Conservation (phyloP, 2,797 vertebrate genomes). For the Apogon talboti region DNA sequence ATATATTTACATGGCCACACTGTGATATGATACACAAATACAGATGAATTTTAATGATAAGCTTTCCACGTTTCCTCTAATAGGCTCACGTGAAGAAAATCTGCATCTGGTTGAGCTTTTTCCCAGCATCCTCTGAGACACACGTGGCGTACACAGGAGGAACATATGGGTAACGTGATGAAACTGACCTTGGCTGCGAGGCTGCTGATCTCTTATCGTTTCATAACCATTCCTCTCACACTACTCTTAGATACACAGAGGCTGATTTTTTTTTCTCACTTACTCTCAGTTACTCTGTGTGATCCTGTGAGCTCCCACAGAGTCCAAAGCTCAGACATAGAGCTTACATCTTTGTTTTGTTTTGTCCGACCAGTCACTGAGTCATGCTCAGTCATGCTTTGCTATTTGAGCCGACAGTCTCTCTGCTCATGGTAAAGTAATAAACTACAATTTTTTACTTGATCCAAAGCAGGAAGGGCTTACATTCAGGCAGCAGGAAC, state of each 20-base stretch:
- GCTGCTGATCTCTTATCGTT: conserved; percentile 42
- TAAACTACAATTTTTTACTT: conserved; percentile 42
- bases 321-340: conserved; percentile 36
- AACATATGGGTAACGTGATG: conserved; percentile 35
- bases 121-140: conserved; percentile 23
- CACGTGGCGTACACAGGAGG: not conserved
- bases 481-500: conserved; percentile 52
- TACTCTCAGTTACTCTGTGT: conserved; percentile 35
- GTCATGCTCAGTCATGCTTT: conserved; percentile 27
- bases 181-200: conserved; percentile 42
- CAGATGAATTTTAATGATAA: conserved; percentile 14
- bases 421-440: conserved; percentile 38
- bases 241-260: conserved; percentile 33
- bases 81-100: conserved; percentile 4
- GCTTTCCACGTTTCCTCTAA: conserved; percentile 10
- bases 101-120: conserved; percentile 15
- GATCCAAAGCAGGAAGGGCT: conserved; percentile 54
- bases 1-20: conserved; percentile 4
- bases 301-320: conserved; percentile 30
- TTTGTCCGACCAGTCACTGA: conserved; percentile 11
- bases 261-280: conserved; percentile 37
- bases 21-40: not conserved
- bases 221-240: conserved; percentile 63
- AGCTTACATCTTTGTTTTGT: conserved; percentile 28
- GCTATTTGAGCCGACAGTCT: conserved; percentile 43